Conservation (phyloP, 2,888 invertebrate species). For the Augiades crinisus region DNA sequence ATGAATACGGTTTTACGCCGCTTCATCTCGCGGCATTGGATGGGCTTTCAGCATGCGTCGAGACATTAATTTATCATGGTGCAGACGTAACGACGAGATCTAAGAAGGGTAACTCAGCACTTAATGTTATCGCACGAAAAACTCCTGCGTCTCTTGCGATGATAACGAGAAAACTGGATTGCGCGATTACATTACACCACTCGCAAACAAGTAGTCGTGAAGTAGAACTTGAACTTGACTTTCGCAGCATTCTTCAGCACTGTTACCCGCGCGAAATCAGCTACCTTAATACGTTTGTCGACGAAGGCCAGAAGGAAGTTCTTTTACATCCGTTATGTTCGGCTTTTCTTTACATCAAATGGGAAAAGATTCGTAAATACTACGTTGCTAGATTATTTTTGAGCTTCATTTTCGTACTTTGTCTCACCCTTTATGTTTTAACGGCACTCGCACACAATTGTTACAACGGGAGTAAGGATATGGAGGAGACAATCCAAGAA, state of each 20-base stretch:
- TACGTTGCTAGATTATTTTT: conserved; percentile 90
- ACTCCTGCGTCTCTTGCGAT: conserved; percentile 92
- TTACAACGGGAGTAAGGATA: conserved; percentile 90
- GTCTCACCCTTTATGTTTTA: conserved; percentile 90
- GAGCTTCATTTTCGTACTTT: conserved; percentile 89
- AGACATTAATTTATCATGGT: conserved; percentile 90
- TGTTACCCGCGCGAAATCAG: conserved; percentile 92
- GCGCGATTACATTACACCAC: conserved; percentile 89
- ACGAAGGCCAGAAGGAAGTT: conserved; percentile 94
- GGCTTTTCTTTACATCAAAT: conserved; percentile 92
- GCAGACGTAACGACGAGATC: conserved; percentile 95
- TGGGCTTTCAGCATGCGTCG: conserved; percentile 92
- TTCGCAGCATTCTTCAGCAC: conserved; percentile 90
- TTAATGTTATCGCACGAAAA: conserved; percentile 92
- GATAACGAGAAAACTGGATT: conserved; percentile 90
- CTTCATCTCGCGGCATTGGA: conserved; percentile 93
- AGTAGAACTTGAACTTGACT: conserved; percentile 90
- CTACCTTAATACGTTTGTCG: conserved; percentile 92
- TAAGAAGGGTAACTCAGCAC: conserved; percentile 92
- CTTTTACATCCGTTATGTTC: conserved; percentile 93
- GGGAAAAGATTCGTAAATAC: conserved; percentile 94
- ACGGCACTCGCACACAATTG: conserved; percentile 92
- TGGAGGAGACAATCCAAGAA: conserved; percentile 86
- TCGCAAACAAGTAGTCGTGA: conserved; percentile 90
- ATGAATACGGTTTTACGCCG: conserved; percentile 92